Percentiles rank a stretch among this genome's conserved stretches.
Conservation (phyloP, 2,797 vertebrate species). For the Rhabdophis nuchalis region DNA sequence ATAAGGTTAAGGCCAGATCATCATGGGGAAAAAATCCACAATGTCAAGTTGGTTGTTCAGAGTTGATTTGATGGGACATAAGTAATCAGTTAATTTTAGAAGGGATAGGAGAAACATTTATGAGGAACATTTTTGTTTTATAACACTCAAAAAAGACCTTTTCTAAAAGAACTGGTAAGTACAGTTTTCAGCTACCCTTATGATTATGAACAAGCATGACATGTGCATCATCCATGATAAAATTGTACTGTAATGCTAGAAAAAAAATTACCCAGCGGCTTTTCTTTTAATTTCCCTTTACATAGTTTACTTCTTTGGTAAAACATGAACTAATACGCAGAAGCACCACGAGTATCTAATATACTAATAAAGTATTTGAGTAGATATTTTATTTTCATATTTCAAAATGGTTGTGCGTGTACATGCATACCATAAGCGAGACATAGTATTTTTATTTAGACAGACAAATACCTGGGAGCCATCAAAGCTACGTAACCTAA, state of each 20-base stretch:
- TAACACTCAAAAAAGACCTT: not conserved
- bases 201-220: not conserved
- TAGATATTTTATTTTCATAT: not conserved
- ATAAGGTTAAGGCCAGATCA: not conserved
- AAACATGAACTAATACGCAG: not conserved
- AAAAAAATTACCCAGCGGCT: not conserved
- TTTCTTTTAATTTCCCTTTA: not conserved
- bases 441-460: not conserved
- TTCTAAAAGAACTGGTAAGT: not conserved
- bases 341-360: not conserved
- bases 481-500: not conserved
- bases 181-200: not conserved
- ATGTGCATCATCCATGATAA: not conserved
- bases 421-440: not conserved
- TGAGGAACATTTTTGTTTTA: not conserved
- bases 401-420: not conserved
- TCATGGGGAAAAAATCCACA: not conserved
- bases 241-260: not conserved
- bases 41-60: not conserved
- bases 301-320: not conserved
- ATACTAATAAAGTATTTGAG: not conserved
- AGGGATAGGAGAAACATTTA: not conserved
- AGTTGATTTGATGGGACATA: not conserved
- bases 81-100: not conserved
- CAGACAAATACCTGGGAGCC: not conserved